Evolutionary conservation across 2,888 invertebrate species (phyloP).

Genomic region (Bombylius major): DNA sequence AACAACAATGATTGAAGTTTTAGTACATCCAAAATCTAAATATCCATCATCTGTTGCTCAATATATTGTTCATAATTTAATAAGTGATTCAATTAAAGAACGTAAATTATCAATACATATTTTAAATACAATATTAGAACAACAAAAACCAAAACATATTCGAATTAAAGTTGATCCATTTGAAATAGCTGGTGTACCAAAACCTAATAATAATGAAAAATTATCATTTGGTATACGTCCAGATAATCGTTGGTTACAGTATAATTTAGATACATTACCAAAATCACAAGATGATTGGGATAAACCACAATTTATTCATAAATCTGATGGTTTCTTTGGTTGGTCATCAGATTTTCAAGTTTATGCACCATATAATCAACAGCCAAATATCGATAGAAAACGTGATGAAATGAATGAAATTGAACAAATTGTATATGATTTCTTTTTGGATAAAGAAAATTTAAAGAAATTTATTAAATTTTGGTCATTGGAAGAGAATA

Average conservation of each 20-base stretch:
- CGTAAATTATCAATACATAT: constrained; percentile 55
- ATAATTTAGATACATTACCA: constrained; percentile 47
- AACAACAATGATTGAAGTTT: constrained; percentile 55
- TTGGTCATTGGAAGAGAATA: constrained; percentile 73
- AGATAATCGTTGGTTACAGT: constrained; percentile 66
- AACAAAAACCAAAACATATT: constrained; percentile 54
- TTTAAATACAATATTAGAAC: constrained; percentile 51
- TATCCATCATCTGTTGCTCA: constrained; percentile 51
- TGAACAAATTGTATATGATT: constrained; percentile 52
- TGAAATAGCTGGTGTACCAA: constrained; percentile 32
- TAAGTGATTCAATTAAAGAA: constrained; percentile 69
- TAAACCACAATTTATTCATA: constrained; percentile 53
- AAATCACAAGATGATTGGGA: constrained; percentile 62
- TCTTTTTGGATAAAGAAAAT: constrained; percentile 53
- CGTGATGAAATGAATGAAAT: constrained; percentile 45
- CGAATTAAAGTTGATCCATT: constrained; percentile 48
- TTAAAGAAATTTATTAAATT: constrained; percentile 57
- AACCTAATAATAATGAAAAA: constrained; percentile 20
- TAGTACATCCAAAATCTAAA: constrained; percentile 57
- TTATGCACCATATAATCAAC: constrained; percentile 53
- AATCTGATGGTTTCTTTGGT: constrained; percentile 39
- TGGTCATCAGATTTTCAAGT: constrained; percentile 45
- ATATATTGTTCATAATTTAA: constrained; percentile 49
- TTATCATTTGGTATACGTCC: constrained; percentile 42
- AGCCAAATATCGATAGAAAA: constrained; percentile 44